phyloP scores from a whole-genome alignment of 2,888 invertebrate species.

The Nemotelus pantherinus region DNA sequence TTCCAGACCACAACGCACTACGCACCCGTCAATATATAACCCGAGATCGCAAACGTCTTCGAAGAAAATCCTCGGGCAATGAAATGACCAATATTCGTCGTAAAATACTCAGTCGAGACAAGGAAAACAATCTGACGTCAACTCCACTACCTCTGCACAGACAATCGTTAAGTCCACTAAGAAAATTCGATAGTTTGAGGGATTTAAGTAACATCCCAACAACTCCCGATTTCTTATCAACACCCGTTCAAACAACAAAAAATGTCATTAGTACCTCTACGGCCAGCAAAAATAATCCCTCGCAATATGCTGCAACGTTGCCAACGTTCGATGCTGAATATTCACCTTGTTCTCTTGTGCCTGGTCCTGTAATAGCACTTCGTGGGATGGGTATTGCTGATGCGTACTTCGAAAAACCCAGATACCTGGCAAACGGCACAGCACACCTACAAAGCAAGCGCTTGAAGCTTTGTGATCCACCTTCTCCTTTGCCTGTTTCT shows the following conservation, averaged over 20 bases:
- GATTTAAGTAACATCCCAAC: conserved; percentile 60
- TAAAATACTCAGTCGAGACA: conserved; percentile 51
- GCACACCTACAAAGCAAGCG: conserved; percentile 41
- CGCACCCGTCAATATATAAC: neutral
- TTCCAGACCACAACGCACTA: neutral
- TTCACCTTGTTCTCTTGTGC: conserved; percentile 60
- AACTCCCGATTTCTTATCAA: conserved; percentile 50
- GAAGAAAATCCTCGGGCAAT: conserved; percentile 54
- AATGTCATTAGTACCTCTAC: conserved; percentile 49
- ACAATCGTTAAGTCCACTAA: conserved; percentile 46
- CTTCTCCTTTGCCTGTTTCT: neutral
- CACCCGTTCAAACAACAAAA: conserved; percentile 45
- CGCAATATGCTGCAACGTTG: conserved; percentile 52
- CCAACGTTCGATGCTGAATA: conserved; percentile 61
- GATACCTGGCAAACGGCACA: conserved; percentile 57
- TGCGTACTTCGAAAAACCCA: conserved; percentile 63
- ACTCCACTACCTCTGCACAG: conserved; percentile 49
- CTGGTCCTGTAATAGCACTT: conserved; percentile 61
- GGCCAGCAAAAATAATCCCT: conserved; percentile 41
- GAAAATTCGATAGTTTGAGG: conserved; percentile 55
- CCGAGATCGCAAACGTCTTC: conserved; percentile 46
- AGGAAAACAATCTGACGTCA: conserved; percentile 61
- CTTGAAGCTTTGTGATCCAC: conserved; percentile 31
- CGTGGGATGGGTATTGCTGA: conserved; percentile 63
- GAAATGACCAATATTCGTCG: conserved; percentile 46